Base-by-base conservation (phyloP, 2,113 vertebrate species). In the Dermatemys mawii region DNA sequence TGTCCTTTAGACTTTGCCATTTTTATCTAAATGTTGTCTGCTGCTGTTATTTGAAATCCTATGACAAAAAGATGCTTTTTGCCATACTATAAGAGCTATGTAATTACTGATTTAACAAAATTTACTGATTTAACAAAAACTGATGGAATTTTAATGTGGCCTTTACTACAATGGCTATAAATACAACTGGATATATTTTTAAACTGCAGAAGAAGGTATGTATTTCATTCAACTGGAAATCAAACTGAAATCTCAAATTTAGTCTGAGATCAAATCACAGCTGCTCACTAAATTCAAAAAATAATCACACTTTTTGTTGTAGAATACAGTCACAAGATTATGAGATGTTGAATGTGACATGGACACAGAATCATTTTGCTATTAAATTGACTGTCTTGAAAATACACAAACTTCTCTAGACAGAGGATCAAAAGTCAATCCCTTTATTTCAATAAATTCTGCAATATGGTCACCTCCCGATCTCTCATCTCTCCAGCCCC, bases 401-500 rank as follows among this genome's bases (percentile, higher is more conserved):
- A 38, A n/a, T 2, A 14, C 26, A 27, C 27, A 6, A 38, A 27
- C 16, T 44, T 55, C 53, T 55, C 24, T 16, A 46, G 14, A 6
- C 6, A 63, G 49, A 11, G 26, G 44, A 79, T 21, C 16, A n/a
- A 38, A 73, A 92, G 11, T 12, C 38, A 4, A 13, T 8, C 76
- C 73, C 10, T 97, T 96, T 94, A 90, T 95, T 90, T 73, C 87
- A 19, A 44, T 11, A 49, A 60, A 7, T 1, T 4, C 41, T 0
- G 8, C 1, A 2, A 29, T 2, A 49, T 29, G 44, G 11, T 4
- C 13, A 0, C 38, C 57, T n/a, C 2, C 51, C 50, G 0, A 2
- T 0, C n/a, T 4, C 48, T 1, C 1, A 19, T 2, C 5, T 4
- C 14, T 3, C 2, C 63, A 38, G 16, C 26, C 38, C 14, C 38